phyloP scores from a whole-genome alignment of 2,888 invertebrate species.

The Hemaris fuciformis region DNA sequence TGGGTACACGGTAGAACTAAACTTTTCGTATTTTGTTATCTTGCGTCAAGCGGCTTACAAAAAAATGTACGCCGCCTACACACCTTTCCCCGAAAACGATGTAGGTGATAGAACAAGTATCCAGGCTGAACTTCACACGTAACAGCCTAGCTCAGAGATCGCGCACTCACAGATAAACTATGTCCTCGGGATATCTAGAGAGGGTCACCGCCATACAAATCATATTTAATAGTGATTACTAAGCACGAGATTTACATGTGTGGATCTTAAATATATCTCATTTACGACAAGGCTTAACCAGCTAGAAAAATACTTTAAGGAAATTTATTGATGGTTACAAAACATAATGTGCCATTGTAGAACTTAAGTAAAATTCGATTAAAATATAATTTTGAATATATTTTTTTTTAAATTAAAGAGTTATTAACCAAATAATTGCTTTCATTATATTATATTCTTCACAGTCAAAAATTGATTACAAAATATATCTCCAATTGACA shows the following conservation, averaged over 20 bases:
- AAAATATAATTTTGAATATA: no score
- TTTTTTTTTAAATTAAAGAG: no score
- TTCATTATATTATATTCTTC: no score
- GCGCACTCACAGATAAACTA: slow-evolving; percentile 2
- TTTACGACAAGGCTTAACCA: no score
- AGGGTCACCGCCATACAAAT: neutral
- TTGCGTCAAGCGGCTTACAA: slow-evolving; percentile 65
- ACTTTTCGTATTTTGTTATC: slow-evolving; percentile 80
- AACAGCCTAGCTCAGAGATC: slow-evolving; percentile 13
- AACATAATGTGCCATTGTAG: no score
- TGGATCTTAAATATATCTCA: no score
- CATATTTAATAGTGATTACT: slow-evolving; percentile 5
- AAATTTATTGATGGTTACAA: no score
- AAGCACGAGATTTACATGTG: neutral
- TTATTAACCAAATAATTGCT: no score
- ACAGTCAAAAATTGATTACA: no score
- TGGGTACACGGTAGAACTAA: slow-evolving; percentile 78
- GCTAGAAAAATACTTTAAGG: no score
- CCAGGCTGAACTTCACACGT: slow-evolving; percentile 14
- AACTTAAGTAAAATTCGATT: no score
- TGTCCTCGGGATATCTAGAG: neutral
- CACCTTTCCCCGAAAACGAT: slow-evolving; percentile 62
- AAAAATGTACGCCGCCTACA: slow-evolving; percentile 60
- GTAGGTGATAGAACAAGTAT: slow-evolving; percentile 20
- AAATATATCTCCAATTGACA: no score